phyloP scores from a whole-genome alignment of 1,140 invertebrate species.

The Drosophila dunni region DNA sequence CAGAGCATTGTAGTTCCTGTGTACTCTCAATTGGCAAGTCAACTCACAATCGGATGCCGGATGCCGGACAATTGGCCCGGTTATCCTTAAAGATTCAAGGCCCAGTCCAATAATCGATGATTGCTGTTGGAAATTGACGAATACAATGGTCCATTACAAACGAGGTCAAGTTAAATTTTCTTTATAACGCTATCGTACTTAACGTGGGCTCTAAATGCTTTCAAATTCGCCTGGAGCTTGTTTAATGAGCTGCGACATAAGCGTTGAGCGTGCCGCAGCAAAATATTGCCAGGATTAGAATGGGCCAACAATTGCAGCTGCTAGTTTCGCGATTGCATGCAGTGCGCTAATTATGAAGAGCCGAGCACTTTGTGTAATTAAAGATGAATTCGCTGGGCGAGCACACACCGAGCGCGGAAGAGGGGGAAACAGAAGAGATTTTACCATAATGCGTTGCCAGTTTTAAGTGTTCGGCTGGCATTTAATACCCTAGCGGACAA shows the following conservation, averaged over 20 bases:
- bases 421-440: not conserved
- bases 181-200: constrained; percentile 1
- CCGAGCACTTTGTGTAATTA: constrained; percentile 73
- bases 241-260: constrained; percentile 12
- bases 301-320: constrained; percentile 39
- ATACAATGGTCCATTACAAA: constrained; percentile 3
- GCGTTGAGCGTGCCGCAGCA: constrained; percentile 17
- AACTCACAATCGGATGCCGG: constrained; percentile 29
- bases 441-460: not conserved
- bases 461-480: not conserved
- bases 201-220: constrained; percentile 1
- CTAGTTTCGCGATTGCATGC: constrained; percentile 30
- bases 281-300: constrained; percentile 54
- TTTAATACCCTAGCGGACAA: not conserved
- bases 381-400: constrained; percentile 34
- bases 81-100: constrained; percentile 21
- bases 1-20: constrained; percentile 55
- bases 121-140: constrained; percentile 9
- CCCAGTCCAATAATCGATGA: constrained; percentile 19
- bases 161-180: not conserved
- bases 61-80: constrained; percentile 42
- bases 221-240: not conserved
- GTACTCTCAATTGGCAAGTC: constrained; percentile 49
- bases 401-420: not conserved
- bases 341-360: constrained; percentile 62